Percentiles rank a stretch among this genome's conserved stretches.
phyloP scores from a whole-genome alignment of 1,140 invertebrate genomes.

The Drosophila ficusphila region DNA sequence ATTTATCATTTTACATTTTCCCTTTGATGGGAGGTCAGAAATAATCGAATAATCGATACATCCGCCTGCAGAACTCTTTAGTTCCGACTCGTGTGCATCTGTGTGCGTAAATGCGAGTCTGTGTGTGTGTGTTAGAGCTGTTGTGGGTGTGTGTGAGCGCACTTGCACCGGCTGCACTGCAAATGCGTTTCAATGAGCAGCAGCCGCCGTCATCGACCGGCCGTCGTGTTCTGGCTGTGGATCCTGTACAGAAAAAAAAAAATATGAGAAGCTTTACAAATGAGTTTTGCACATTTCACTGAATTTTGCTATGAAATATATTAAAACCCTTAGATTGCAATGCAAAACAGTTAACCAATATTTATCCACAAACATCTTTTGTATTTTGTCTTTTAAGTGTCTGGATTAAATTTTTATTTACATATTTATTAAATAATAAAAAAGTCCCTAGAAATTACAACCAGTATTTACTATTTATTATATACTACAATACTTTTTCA shows the following conservation, averaged over 20 bases:
- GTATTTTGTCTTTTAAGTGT: too few species aligned
- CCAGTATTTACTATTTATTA: too few species aligned
- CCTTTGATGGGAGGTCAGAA: slow-evolving; percentile 31
- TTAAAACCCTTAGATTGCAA: too few species aligned
- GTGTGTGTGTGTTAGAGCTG: neutral
- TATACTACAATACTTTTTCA: neutral
- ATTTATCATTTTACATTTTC: neutral
- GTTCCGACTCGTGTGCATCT: neutral
- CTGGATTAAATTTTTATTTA: neutral
- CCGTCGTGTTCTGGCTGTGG: slow-evolving; percentile 18
- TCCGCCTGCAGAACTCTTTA: slow-evolving; percentile 14
- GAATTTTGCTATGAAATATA: too few species aligned
- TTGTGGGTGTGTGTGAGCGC: slow-evolving; percentile 13
- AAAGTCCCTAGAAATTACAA: too few species aligned
- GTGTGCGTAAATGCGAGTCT: neutral
- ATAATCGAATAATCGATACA: slow-evolving; percentile 47
- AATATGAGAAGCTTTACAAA: neutral
- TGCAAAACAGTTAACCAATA: too few species aligned
- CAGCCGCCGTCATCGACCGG: slow-evolving; percentile 3
- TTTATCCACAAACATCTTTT: too few species aligned
- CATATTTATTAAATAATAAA: too few species aligned
- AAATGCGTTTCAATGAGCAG: slow-evolving; percentile 72
- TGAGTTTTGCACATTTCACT: too few species aligned
- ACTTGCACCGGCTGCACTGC: slow-evolving; percentile 36
- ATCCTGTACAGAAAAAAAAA: neutral